phyloP scores from a whole-genome alignment of 64 coral and sea anemone species.

The Stylophora pistillata region DNA sequence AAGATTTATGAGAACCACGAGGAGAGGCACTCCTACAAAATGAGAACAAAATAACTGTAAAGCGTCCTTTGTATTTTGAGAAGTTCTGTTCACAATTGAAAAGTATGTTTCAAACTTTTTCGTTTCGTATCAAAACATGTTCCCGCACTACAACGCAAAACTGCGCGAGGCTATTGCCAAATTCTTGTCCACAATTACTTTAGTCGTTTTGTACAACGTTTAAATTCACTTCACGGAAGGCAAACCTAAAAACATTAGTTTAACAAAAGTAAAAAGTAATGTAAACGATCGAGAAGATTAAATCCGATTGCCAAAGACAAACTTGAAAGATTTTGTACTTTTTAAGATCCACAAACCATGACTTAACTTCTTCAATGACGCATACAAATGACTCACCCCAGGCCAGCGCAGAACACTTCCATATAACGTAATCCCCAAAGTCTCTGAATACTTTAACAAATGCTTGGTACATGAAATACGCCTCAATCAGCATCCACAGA shows the following conservation, averaged over 20 bases:
- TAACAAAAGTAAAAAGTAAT: no score
- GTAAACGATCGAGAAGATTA: not conserved
- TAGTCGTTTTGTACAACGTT: no score
- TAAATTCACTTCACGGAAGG: no score
- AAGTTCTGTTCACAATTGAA: no score
- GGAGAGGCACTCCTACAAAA: conserved; percentile 76
- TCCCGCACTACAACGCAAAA: no score
- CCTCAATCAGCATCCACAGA: conserved; percentile 93
- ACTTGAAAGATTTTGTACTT: not conserved
- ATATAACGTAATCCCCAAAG: conserved; percentile 81
- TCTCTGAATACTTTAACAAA: conserved; percentile 97
- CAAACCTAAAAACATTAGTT: no score
- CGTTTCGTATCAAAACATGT: no score
- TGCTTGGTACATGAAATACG: conserved; percentile 94
- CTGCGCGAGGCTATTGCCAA: no score
- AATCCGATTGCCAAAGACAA: not conserved
- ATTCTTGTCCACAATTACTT: no score
- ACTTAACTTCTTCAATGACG: not conserved
- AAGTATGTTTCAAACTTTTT: no score
- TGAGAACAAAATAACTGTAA: not conserved
- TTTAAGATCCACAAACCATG: no score
- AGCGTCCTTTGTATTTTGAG: no score
- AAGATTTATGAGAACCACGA: conserved; percentile 75
- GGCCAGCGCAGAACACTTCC: conserved; percentile 77
- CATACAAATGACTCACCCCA: conserved; percentile 67